Conservation (phyloP, 37 sponge, comb jelly and placozoan species). For the Mnemiopsis leidyi region DNA sequence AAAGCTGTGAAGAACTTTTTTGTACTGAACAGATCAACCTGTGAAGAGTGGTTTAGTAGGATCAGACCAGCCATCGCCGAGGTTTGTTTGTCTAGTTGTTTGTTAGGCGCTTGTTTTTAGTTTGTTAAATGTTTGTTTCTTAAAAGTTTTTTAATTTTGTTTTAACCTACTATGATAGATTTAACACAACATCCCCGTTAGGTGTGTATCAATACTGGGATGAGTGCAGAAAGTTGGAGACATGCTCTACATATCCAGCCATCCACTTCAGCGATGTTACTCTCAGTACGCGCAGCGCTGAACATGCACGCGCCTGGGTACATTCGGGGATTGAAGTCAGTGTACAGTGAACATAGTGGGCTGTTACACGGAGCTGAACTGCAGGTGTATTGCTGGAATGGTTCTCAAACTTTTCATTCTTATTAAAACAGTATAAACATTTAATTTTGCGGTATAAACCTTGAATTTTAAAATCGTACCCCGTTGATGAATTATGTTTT, state of each 20-base stretch:
- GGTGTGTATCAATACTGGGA: constrained; percentile 22
- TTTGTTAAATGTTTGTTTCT: too few species aligned
- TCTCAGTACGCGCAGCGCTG: constrained; percentile 13
- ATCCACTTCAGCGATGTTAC: not conserved
- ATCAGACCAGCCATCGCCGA: constrained; percentile 77
- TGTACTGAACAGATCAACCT: constrained; percentile 81
- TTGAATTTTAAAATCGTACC: too few species aligned
- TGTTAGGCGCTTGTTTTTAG: too few species aligned
- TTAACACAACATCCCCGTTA: not conserved
- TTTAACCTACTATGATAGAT: too few species aligned
- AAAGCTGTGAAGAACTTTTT: constrained; percentile 73
- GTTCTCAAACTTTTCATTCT: too few species aligned
- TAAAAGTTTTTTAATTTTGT: too few species aligned
- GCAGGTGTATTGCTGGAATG: too few species aligned
- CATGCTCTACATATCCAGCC: not conserved
- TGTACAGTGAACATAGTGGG: not conserved
- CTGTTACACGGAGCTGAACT: not conserved
- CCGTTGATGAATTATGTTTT: not conserved
- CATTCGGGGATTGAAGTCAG: not conserved
- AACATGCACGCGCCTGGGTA: constrained; percentile 10
- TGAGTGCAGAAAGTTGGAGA: constrained; percentile 11
- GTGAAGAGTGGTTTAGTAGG: constrained; percentile 82
- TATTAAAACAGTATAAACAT: too few species aligned
- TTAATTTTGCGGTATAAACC: too few species aligned
- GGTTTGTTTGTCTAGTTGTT: constrained; percentile 38